Conservation (phyloP, 1,140 invertebrate species). For the Gyrodactylus bullatarudis region DNA sequence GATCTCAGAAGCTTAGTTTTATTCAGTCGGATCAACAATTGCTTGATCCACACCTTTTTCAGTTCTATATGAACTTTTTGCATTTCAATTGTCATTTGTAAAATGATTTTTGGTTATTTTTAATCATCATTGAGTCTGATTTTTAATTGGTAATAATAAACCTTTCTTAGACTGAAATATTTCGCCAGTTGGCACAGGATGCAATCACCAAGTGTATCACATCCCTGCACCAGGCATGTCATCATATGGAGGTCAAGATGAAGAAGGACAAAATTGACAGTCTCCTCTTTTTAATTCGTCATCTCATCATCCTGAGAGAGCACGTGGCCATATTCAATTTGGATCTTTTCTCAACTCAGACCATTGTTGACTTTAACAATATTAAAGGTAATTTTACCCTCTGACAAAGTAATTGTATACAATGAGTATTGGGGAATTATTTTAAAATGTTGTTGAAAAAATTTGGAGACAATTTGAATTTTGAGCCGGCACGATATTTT, state of each 20-base stretch:
- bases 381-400: constrained; percentile 14
- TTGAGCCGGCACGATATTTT: too few relatives aligned
- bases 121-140: too few relatives aligned
- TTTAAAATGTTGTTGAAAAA: too few relatives aligned
- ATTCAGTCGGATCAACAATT: too few relatives aligned
- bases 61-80: too few relatives aligned
- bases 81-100: too few relatives aligned
- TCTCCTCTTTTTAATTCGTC: constrained; percentile 79
- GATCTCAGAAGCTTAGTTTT: too few relatives aligned
- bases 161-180: constrained; percentile 46
- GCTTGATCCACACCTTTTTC: too few relatives aligned
- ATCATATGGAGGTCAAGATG: constrained; percentile 16
- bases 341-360: constrained; percentile 64
- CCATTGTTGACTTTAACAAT: constrained; percentile 48
- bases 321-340: constrained; percentile 93
- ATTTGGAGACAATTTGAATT: too few relatives aligned
- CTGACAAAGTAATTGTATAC: too few relatives aligned
- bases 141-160: too few relatives aligned
- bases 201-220: constrained; percentile 57
- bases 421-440: neutral
- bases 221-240: constrained; percentile 40
- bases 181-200: constrained; percentile 77
- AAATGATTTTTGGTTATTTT: too few relatives aligned
- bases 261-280: constrained; percentile 38
- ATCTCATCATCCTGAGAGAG: constrained; percentile 68